Evolutionary conservation across 2,888 invertebrate genomes (phyloP).

Genomic region (Notocelia uddmanniana): DNA sequence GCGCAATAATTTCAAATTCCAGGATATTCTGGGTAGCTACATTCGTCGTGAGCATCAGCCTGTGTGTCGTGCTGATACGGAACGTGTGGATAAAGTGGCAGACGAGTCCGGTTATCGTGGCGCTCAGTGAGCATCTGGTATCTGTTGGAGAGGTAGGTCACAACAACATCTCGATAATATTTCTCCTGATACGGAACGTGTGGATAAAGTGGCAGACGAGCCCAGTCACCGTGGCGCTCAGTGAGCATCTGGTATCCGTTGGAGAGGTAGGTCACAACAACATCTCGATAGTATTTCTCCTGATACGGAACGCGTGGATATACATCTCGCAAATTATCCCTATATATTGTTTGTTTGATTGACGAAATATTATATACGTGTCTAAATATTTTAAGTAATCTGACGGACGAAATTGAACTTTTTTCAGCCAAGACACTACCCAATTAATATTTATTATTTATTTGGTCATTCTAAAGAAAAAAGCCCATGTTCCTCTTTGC

Average conservation of each 20-base stretch:
- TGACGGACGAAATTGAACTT: no score
- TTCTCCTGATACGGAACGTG: conserved; percentile 59
- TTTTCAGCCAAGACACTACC: no score
- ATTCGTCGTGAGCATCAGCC: conserved; percentile 55
- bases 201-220: conserved; percentile 63
- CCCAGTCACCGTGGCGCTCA: conserved; percentile 67
- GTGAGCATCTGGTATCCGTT: conserved; percentile 60
- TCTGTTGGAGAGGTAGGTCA: conserved; percentile 58
- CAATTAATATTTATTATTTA: no score
- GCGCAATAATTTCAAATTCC: no score
- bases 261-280: conserved; percentile 54
- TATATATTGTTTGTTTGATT: no score
- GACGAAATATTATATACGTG: no score
- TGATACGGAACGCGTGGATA: conserved; percentile 59
- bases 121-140: conserved; percentile 60
- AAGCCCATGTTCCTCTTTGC: no score
- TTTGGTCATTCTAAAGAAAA: no score
- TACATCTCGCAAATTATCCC: no score
- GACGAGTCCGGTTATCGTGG: conserved; percentile 65
- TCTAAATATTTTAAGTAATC: no score
- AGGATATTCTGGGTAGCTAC: conserved; percentile 62
- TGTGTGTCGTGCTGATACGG: conserved; percentile 58
- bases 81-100: conserved; percentile 64
- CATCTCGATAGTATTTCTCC: no score
- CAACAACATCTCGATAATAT: no score